These are phyloP conservation scores for Cichlasoma orientale DNA, from an alignment of 2,797 vertebrate species.

Conservation along the genomic window DNA sequence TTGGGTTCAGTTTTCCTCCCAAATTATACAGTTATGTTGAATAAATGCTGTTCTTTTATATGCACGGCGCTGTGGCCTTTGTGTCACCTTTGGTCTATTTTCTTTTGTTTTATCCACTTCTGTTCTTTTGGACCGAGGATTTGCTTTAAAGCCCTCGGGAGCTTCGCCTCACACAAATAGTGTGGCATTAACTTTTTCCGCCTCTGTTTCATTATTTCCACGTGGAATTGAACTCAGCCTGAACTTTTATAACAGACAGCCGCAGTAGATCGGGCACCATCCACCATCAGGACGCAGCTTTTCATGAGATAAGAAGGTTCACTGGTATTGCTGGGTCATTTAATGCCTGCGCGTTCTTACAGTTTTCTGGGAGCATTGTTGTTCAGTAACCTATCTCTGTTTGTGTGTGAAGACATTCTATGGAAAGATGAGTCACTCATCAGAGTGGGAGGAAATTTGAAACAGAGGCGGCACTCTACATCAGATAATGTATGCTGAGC, in stretches of 20 bases:
- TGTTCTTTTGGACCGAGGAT: neutral
- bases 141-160: neutral
- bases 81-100: neutral
- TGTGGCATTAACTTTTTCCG: neutral
- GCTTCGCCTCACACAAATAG: neutral
- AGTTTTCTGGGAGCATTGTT: neutral
- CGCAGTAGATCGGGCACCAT: neutral
- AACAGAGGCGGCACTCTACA: neutral
- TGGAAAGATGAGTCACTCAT: conserved; percentile 44
- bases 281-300: neutral
- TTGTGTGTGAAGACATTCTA: conserved; percentile 9
- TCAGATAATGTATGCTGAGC: conserved; percentile 7
- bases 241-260: neutral
- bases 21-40: neutral
- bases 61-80: neutral
- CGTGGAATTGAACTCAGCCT: conserved; percentile 8
- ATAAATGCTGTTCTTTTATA: neutral
- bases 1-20: neutral
- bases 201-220: neutral
- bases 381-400: conserved; percentile 29
- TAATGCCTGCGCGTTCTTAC: neutral
- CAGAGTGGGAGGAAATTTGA: conserved; percentile 42
- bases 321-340: neutral
- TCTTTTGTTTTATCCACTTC: neutral
- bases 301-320: conserved; percentile 3